These are phyloP conservation scores for Drosophila malerkotliana DNA, from an alignment of 1,140 invertebrate species.

Conservation along the genomic window DNA sequence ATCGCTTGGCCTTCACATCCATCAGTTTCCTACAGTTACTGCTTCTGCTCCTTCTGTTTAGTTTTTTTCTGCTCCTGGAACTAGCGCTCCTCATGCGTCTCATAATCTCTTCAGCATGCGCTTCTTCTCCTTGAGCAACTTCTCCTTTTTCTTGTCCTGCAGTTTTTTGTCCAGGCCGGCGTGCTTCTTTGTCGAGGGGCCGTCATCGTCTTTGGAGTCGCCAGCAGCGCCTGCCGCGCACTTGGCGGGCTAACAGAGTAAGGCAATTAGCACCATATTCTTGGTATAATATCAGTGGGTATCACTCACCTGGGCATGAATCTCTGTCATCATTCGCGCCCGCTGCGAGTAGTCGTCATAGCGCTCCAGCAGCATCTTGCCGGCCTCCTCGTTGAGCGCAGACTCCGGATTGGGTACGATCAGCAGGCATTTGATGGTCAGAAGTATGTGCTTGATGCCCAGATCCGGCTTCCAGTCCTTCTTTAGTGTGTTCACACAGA, in stretches of 20 bases:
- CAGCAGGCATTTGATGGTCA: constrained; percentile 96
- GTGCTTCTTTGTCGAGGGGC: constrained; percentile 92
- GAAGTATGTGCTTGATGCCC: constrained; percentile 97
- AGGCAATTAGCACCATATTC: neutral
- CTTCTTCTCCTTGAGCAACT: constrained; percentile 93
- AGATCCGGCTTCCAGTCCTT: constrained; percentile 98
- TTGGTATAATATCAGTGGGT: neutral
- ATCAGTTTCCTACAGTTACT: constrained; percentile 8
- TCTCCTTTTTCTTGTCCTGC: constrained; percentile 90
- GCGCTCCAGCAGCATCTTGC: constrained; percentile 94
- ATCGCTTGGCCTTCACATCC: constrained; percentile 9
- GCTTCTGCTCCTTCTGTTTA: constrained; percentile 9
- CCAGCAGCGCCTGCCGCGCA: constrained; percentile 60
- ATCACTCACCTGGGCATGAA: constrained; percentile 89
- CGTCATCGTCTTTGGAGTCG: constrained; percentile 85
- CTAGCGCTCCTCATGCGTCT: constrained; percentile 84
- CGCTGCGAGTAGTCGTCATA: constrained; percentile 96
- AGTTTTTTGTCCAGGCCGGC: constrained; percentile 90
- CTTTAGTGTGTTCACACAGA: constrained; percentile 98
- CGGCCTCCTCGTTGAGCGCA: constrained; percentile 96
- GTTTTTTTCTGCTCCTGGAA: constrained; percentile 5
- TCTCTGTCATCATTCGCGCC: constrained; percentile 97
- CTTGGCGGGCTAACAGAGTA: constrained; percentile 67
- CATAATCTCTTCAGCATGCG: constrained; percentile 94
- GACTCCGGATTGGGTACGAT: constrained; percentile 98